These are phyloP conservation scores for Tenthredo mesomela DNA, from an alignment of 2,888 invertebrate species.

Conservation along the genomic window DNA sequence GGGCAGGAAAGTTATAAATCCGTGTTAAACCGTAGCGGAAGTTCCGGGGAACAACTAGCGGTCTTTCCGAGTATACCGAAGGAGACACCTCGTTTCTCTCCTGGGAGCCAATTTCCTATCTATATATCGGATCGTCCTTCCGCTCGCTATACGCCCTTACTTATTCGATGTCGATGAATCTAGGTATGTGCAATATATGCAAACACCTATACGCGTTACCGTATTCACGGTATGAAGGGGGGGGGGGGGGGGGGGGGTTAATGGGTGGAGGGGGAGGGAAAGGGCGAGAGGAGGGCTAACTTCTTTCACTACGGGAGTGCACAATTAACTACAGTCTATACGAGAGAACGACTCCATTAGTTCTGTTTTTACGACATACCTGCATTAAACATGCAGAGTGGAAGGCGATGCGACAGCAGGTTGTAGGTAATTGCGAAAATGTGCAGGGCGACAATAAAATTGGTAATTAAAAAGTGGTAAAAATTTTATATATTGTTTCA, in stretches of 20 bases:
- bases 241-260: too few relatives aligned
- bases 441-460: slow-evolving; percentile 62
- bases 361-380: slow-evolving; percentile 59
- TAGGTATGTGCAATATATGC: not conserved
- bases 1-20: slow-evolving; percentile 45
- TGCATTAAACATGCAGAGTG: slow-evolving; percentile 34
- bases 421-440: slow-evolving; percentile 64
- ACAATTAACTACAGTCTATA: slow-evolving; percentile 43
- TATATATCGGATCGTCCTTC: slow-evolving; percentile 16
- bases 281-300: not conserved
- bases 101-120: slow-evolving; percentile 3
- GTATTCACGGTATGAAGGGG: not conserved
- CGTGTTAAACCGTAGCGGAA: slow-evolving; percentile 42
- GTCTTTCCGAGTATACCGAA: slow-evolving; percentile 8
- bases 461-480: slow-evolving; percentile 62
- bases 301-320: slow-evolving; percentile 16
- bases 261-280: not conserved
- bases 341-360: slow-evolving; percentile 59
- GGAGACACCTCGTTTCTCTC: slow-evolving; percentile 18
- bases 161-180: not conserved
- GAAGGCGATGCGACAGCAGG: slow-evolving; percentile 45
- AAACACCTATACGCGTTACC: not conserved
- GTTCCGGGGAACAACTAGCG: slow-evolving; percentile 18
- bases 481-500: slow-evolving; percentile 57
- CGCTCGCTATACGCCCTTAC: not conserved